phyloP scores from a whole-genome alignment of 1,140 invertebrate species.

The Bacillus rossius region DNA sequence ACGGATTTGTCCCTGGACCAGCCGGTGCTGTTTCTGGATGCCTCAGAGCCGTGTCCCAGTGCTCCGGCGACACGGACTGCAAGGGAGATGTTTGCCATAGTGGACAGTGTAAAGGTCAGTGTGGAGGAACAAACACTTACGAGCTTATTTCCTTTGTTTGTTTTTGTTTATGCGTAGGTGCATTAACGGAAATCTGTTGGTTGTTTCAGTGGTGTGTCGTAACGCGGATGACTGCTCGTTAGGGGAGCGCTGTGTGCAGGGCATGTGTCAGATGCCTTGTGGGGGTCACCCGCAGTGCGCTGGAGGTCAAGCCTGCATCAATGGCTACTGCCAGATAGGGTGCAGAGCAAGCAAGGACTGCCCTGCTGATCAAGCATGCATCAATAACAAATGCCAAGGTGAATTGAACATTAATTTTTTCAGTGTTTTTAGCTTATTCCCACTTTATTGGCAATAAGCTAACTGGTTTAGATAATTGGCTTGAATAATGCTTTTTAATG shows the following conservation, averaged over 20 bases:
- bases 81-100: slow-evolving; percentile 68
- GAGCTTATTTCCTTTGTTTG: too few relatives aligned
- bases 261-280: slow-evolving; percentile 71
- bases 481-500: too few relatives aligned
- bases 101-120: slow-evolving; percentile 66
- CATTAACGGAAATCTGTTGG: slow-evolving; percentile 2
- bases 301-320: slow-evolving; percentile 69
- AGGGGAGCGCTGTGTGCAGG: slow-evolving; percentile 73
- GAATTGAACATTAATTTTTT: too few relatives aligned
- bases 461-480: too few relatives aligned
- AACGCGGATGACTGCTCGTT: slow-evolving; percentile 69
- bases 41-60: slow-evolving; percentile 57
- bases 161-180: too few relatives aligned
- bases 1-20: slow-evolving; percentile 57
- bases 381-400: slow-evolving; percentile 73
- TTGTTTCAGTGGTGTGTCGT: slow-evolving; percentile 62
- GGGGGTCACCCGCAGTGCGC: slow-evolving; percentile 74
- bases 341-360: slow-evolving; percentile 81
- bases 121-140: neutral
- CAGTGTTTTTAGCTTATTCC: too few relatives aligned
- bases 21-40: slow-evolving; percentile 64
- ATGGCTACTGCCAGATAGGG: slow-evolving; percentile 70
- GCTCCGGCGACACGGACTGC: slow-evolving; percentile 69
- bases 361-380: slow-evolving; percentile 63
- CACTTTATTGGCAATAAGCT: too few relatives aligned